A percentile compares a stretch with the other conserved stretches of the same genome.
Conservation (phyloP, 1,140 invertebrate genomes). For the Helicoverpa armigera region DNA sequence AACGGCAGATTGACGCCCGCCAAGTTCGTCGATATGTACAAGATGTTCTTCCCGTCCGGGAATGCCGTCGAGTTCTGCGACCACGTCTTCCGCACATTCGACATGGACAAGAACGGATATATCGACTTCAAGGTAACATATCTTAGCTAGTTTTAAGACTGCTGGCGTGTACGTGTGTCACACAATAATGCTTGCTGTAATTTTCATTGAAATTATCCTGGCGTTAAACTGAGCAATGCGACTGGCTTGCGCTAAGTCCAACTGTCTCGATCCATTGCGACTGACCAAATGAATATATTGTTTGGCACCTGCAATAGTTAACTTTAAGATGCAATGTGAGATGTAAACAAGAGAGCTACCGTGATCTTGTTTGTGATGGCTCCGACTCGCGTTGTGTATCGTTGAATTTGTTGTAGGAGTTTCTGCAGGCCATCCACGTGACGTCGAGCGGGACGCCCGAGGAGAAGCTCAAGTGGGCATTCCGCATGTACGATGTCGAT, state of each 20-base stretch:
- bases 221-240: constrained; percentile 27
- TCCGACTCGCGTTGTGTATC: constrained; percentile 32
- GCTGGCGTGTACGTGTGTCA: not conserved
- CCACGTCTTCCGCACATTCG: constrained; percentile 99
- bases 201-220: no score
- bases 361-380: constrained; percentile 46
- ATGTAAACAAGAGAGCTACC: constrained; percentile 51
- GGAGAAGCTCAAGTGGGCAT: constrained; percentile 99
- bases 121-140: constrained; percentile 98
- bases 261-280: not conserved
- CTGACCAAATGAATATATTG: not conserved
- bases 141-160: constrained; percentile 4
- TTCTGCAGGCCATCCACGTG: constrained; percentile 98
- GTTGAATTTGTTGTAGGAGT: constrained; percentile 92
- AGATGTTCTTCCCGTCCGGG: constrained; percentile 99
- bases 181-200: constrained; percentile 6
- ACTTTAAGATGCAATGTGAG: not conserved
- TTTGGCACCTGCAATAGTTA: constrained; percentile 2
- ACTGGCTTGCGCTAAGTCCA: constrained; percentile 1
- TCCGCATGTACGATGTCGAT: constrained; percentile 99
- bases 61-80: constrained; percentile 99
- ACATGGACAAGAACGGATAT: constrained; percentile 99
- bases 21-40: constrained; percentile 99
- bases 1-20: constrained; percentile 98
- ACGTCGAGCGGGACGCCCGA: constrained; percentile 99